phyloP scores from a whole-genome alignment of 2,888 invertebrate species.

The Oscheius sp. region DNA sequence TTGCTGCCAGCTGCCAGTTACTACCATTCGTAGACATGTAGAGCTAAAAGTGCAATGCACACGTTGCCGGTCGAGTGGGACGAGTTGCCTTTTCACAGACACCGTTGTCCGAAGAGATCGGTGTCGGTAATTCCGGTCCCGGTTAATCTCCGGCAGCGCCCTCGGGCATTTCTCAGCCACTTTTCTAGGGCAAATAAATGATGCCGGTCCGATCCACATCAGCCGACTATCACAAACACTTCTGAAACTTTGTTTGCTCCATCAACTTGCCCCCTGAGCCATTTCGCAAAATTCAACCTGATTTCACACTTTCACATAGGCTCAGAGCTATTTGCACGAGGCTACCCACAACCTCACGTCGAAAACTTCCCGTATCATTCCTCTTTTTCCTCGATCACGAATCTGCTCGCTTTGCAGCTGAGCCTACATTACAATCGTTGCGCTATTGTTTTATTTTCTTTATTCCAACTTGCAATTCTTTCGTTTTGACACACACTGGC shows the following conservation, averaged over 20 bases:
- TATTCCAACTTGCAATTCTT: too few species aligned
- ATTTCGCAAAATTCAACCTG: conserved; percentile 22
- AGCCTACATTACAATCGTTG: too few species aligned
- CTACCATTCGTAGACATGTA: conserved; percentile 1
- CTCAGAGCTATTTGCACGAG: too few species aligned
- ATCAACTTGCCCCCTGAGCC: conserved; percentile 29
- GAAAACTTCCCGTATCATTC: too few species aligned
- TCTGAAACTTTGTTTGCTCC: conserved; percentile 32
- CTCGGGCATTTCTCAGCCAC: conserved; percentile 33
- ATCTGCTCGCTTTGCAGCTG: too few species aligned
- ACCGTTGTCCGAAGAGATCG: conserved; percentile 24
- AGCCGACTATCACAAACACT: conserved; percentile 36
- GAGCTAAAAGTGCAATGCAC: not conserved
- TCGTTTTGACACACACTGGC: too few species aligned
- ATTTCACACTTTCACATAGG: conserved; percentile 8
- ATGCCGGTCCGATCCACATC: conserved; percentile 37
- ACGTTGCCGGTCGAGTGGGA: not conserved
- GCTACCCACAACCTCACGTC: too few species aligned
- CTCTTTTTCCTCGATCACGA: too few species aligned
- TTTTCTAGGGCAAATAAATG: conserved; percentile 32
- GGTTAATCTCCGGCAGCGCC: conserved; percentile 36
- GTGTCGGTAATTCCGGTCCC: conserved; percentile 34
- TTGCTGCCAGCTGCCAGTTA: not conserved
- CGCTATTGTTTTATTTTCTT: too few species aligned
- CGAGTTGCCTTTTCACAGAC: conserved; percentile 23